A percentile compares a stretch with the other conserved stretches of the same genome.
phyloP scores from a whole-genome alignment of 2,797 vertebrate genomes.

The Eulemur rubriventer region DNA sequence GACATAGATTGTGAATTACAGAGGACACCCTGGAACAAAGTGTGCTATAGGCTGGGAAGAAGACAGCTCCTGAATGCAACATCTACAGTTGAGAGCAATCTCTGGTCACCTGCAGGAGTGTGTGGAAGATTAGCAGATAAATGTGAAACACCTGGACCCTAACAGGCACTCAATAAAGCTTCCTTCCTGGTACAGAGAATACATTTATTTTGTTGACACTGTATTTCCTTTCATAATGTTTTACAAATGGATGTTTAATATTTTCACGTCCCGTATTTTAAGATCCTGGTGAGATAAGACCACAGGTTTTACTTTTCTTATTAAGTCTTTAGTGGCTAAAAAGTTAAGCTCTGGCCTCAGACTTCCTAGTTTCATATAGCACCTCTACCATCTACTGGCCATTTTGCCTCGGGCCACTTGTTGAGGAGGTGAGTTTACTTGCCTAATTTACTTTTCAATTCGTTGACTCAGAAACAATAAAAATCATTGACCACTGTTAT shows the following conservation, averaged over 20 bases:
- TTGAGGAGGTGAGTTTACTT: background rate
- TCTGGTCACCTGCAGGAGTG: too few species aligned
- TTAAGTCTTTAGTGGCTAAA: background rate
- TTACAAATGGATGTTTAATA: constrained; percentile 45
- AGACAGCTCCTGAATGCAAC: too few species aligned
- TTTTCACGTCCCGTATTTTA: constrained; percentile 28
- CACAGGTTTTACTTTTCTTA: background rate
- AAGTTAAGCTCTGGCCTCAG: background rate
- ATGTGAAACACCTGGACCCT: background rate
- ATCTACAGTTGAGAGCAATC: background rate
- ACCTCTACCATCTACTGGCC: background rate
- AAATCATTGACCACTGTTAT: background rate
- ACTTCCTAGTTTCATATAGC: background rate
- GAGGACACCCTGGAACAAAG: background rate
- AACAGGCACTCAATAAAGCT: background rate
- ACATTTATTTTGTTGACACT: background rate
- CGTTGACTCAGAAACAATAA: background rate
- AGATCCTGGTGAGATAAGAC: constrained; percentile 9
- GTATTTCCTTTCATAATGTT: constrained; percentile 2
- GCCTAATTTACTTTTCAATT: background rate
- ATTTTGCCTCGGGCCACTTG: background rate
- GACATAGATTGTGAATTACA: background rate
- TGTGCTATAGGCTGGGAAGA: background rate
- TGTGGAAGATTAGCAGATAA: background rate
- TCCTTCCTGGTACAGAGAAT: background rate